Conservation (phyloP, 2,888 invertebrate genomes). For the Ptychoptera contaminata region DNA sequence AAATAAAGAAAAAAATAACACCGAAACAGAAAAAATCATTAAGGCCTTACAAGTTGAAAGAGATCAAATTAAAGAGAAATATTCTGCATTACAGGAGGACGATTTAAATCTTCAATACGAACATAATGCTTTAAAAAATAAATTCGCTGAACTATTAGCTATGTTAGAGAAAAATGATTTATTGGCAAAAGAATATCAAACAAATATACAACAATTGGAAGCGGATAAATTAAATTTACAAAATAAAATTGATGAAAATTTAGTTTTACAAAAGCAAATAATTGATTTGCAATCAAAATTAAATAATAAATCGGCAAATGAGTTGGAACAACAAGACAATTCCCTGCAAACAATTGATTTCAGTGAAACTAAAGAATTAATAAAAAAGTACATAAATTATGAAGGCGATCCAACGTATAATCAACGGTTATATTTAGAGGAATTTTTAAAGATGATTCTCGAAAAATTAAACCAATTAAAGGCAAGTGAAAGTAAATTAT, state of each 20-base stretch:
- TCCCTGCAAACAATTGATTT: too few relatives aligned
- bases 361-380: not conserved
- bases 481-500: not conserved
- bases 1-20: slow-evolving; percentile 11
- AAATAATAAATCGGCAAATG: slow-evolving; percentile 8
- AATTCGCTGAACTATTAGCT: too few relatives aligned
- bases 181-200: too few relatives aligned
- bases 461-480: not conserved
- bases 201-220: too few relatives aligned
- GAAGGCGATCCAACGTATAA: not conserved
- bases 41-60: too few relatives aligned
- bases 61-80: too few relatives aligned
- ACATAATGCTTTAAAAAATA: too few relatives aligned
- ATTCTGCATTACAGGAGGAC: too few relatives aligned
- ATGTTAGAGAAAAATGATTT: too few relatives aligned
- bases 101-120: too few relatives aligned
- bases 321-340: not conserved
- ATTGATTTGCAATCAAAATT: slow-evolving; percentile 24
- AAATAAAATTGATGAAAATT: too few relatives aligned
- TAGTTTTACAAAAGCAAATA: slow-evolving; percentile 16
- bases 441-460: not conserved
- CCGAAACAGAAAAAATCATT: slow-evolving; percentile 18
- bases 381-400: not conserved
- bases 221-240: too few relatives aligned
- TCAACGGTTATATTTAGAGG: slow-evolving; percentile 2